Percentiles rank a stretch among this genome's conserved stretches.
These are phyloP conservation scores for Nemotelus pantherinus DNA, from an alignment of 2,888 invertebrate species.

Conservation along the genomic window DNA sequence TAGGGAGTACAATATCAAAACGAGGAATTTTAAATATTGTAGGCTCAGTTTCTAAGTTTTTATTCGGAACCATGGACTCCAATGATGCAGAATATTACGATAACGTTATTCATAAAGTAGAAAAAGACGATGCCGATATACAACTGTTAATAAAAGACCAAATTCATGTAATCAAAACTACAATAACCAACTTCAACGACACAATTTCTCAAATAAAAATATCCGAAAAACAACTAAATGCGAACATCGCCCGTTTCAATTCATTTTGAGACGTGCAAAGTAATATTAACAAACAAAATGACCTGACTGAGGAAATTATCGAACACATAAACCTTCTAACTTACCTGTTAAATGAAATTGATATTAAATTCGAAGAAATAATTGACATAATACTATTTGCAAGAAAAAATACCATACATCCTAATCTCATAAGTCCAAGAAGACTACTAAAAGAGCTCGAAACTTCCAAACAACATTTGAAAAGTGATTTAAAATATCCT, in stretches of 20 bases:
- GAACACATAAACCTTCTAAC: constrained; percentile 44
- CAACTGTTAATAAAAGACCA: background rate
- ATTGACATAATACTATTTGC: constrained; percentile 49
- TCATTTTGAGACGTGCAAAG: background rate
- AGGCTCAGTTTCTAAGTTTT: constrained; percentile 37
- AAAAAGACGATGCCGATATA: background rate
- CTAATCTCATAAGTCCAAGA: constrained; percentile 49
- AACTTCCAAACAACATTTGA: background rate
- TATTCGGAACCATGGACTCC: constrained; percentile 39
- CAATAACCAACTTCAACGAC: background rate
- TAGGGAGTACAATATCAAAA: constrained; percentile 13
- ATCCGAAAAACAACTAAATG: constrained; percentile 1
- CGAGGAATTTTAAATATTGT: constrained; percentile 32
- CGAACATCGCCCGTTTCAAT: background rate
- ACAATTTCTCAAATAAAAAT: background rate
- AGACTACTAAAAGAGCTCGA: constrained; percentile 45
- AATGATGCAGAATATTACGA: constrained; percentile 49
- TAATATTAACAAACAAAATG: background rate
- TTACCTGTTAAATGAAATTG: constrained; percentile 47
- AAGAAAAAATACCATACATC: constrained; percentile 50
- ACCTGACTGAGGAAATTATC: background rate
- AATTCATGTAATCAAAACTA: background rate
- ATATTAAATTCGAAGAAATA: constrained; percentile 45
- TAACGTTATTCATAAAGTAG: constrained; percentile 49
- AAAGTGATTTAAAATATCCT: background rate